Base-by-base conservation (phyloP, 1,140 invertebrate genomes). In the Batillaria attramentaria region DNA sequence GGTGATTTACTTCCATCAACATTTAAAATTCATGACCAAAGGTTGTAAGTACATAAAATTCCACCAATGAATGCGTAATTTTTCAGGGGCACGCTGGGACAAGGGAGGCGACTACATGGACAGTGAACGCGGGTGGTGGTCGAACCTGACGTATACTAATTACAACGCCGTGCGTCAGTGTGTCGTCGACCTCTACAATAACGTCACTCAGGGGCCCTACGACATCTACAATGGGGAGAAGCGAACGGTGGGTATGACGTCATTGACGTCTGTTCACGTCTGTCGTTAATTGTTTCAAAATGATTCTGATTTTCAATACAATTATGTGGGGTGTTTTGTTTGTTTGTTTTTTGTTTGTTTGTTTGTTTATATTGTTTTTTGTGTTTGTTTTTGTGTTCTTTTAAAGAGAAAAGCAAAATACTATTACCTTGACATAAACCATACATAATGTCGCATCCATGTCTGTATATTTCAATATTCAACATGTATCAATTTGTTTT, bases 181-280 rank as follows among this genome's bases (percentile, higher is more conserved):
- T 42, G 69, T 81, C 35, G 37, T 69, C 4, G 62, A 81, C 46
- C 39, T 73, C 72, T 76, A 78, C 72, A 81, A 43, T 42, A 81
- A 79, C 62, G 18, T 60, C 42, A 81, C 80, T n/a, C 80, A 78
- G 42, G 80, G 80, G 13, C 80, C 80, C 31, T 78, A 75, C 46
- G 3, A 31, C 46, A 35, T 35, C 31, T 8, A 8, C 3, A 73
- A 73, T 35, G 72, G 72, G 18, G 28, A 72, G 3, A 18, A 50
- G n/a, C 3, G 13, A 3, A 33, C 20, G 6, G 70, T 72, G 43
- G 54, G 70, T 72, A 33, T 50, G 18, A n/a, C n/a, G n/a, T n/a
- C n/a, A n/a, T n/a, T n/a, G n/a, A n/a, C n/a, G n/a, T n/a, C n/a
- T n/a, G n/a, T n/a, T n/a, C n/a, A n/a, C n/a, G n/a, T n/a, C n/a